Percentiles rank a stretch among this genome's conserved stretches.
phyloP scores from a whole-genome alignment of 1,140 invertebrate species.

The Trichonephila inaurata region DNA sequence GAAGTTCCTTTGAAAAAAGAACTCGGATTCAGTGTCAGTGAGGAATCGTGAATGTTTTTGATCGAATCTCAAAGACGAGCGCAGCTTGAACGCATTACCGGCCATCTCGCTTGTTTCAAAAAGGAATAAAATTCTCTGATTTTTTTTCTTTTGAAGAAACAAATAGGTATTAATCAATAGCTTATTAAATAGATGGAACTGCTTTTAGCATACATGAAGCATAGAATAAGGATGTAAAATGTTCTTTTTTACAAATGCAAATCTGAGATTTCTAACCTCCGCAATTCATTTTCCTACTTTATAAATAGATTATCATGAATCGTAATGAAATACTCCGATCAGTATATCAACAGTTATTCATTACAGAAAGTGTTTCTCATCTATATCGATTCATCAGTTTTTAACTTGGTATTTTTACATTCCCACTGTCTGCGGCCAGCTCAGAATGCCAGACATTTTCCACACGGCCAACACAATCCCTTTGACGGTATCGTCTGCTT shows the following conservation, averaged over 20 bases:
- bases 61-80: neutral
- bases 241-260: slow-evolving; percentile 14
- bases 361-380: neutral
- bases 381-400: neutral
- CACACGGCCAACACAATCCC: neutral
- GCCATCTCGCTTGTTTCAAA: neutral
- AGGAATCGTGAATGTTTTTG: neutral
- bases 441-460: neutral
- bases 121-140: slow-evolving; percentile 4
- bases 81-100: neutral
- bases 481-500: neutral
- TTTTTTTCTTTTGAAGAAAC: slow-evolving; percentile 13
- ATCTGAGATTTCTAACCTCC: neutral
- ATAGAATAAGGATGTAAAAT: neutral
- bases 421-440: neutral
- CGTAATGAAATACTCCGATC: neutral
- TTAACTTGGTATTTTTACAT: neutral
- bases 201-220: neutral
- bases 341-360: neutral
- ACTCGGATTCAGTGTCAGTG: neutral
- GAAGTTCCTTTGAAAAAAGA: neutral
- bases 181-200: neutral
- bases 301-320: neutral
- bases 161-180: neutral
- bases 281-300: neutral